Evolutionary conservation across 1,140 invertebrate genomes (phyloP).

Genomic region (Zelostemma sp.): DNA sequence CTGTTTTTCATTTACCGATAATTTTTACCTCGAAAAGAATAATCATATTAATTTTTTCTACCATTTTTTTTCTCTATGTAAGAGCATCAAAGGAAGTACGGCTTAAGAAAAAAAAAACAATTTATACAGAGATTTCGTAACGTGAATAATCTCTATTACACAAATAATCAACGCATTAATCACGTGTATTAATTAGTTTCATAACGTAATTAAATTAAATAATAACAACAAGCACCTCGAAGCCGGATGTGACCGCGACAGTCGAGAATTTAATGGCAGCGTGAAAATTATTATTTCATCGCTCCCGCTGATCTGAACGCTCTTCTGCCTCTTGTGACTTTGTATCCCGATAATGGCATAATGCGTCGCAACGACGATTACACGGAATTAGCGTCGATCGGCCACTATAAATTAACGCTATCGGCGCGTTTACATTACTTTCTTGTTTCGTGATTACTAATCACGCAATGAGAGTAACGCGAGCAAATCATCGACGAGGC

Average conservation of each 20-base stretch:
- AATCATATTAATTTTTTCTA: no score
- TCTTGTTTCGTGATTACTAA: constrained; percentile 63
- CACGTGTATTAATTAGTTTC: no score
- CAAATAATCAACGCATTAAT: no score
- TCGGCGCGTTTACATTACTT: constrained; percentile 62
- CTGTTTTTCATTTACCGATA: no score
- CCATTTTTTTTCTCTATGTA: no score
- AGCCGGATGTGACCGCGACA: constrained; percentile 1
- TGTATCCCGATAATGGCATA: constrained; percentile 41
- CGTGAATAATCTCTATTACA: no score
- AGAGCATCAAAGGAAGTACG: no score
- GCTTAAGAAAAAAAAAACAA: no score
- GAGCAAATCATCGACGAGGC: constrained; percentile 51
- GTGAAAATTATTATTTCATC: background rate
- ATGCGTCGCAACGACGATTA: constrained; percentile 57
- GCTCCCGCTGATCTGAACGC: constrained; percentile 7
- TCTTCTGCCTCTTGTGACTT: constrained; percentile 26
- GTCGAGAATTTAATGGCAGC: background rate
- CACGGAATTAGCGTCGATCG: constrained; percentile 50
- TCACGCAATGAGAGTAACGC: constrained; percentile 54
- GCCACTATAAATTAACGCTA: constrained; percentile 61
- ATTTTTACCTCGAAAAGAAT: no score
- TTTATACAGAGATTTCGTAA: no score
- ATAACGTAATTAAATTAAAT: no score
- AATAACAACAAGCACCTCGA: background rate